Base-by-base conservation (phyloP, 2,888 invertebrate species). In the Polyommatus iphigenia region DNA sequence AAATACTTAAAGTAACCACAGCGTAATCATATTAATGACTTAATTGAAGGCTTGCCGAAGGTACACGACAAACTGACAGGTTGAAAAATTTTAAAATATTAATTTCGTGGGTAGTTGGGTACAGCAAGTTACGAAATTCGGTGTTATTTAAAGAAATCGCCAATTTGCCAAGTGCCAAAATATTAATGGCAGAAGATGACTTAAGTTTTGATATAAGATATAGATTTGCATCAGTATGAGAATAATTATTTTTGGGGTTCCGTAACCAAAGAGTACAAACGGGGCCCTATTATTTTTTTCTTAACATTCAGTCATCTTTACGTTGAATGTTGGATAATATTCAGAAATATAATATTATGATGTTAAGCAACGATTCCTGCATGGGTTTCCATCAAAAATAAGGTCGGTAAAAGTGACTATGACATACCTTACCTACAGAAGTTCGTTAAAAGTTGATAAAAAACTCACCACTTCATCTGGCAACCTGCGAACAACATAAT, bases 401-500 rank as follows among this genome's bases (percentile, higher is more conserved):
- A 29, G 32, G 67, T 24, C 24, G 62, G 29, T 29, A 67, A 67
- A 67, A 67, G 67, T 76, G 77, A 71, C 76, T 79, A 71, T 62
- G 76, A 71, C 46, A 50, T 79, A 77, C 54, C 54, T 41, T 29
- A n/a, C n/a, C n/a, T n/a, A 32, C 20, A 81, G 80, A 79, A 62
- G 62, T 67, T 67, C 67, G 67, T 67, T 80, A 80, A 76, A 81
- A 81, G 82, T 79, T 76, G 79, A 77, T 79, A 78, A 78, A 79
- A 79, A 81, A 85, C 87, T 86, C 79, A 87, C 87, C 86, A 82
- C 81, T 82, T 77, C 79, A 78, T 81, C 78, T 80, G 77, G 80
- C 80, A 78, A 85, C 85, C 90, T 90, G 90, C 79, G 85, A 89
- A 87, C 82, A 87, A 86, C 83, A 83, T 85, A 86, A 87, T 86